Evolutionary conservation across 2,113 vertebrate genomes (phyloP).

Genomic region (pig (Sus scrofa)): T2T-Sscrofa CM000816.6:101742501-101743000

Average conservation of each 20-base stretch:
- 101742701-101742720: background rate
- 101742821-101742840: background rate
- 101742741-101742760: background rate
- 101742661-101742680: background rate
- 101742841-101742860: background rate
- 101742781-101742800: background rate
- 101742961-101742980: background rate
- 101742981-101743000: background rate
- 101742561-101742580: background rate
- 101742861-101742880: background rate
- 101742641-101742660: background rate
- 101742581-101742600: background rate
- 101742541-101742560: background rate
- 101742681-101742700: background rate
- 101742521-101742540: background rate
- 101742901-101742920: constrained; percentile 2
- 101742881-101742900: background rate
- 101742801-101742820: background rate
- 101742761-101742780: background rate
- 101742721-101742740: background rate
- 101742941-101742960: background rate
- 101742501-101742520: background rate
- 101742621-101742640: background rate
- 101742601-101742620: background rate
- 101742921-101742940: background rate